phyloP scores from a whole-genome alignment of 2,888 invertebrate species.

The Urechis unicinctus region DNA sequence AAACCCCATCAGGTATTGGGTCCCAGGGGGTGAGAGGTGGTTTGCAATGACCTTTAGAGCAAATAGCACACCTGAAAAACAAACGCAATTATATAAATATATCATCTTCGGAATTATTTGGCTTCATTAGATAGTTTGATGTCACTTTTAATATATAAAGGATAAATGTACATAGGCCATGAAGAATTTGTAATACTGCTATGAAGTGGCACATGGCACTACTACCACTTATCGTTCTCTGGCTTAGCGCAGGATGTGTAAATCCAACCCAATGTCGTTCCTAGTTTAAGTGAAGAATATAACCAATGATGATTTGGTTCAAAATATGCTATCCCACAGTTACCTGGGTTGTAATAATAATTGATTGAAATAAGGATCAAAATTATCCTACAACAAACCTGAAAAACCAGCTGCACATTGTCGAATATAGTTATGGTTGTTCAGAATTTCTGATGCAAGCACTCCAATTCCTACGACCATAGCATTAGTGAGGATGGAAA shows the following conservation, averaged over 20 bases:
- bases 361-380: too few relatives aligned
- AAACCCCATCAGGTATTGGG: constrained; percentile 38
- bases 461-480: constrained; percentile 55
- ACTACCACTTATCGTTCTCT: too few relatives aligned
- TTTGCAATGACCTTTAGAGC: constrained; percentile 59
- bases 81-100: neutral
- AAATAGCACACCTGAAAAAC: constrained; percentile 57
- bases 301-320: neutral
- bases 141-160: too few relatives aligned
- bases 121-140: too few relatives aligned
- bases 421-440: constrained; percentile 53
- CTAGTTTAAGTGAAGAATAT: too few relatives aligned
- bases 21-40: constrained; percentile 39
- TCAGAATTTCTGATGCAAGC: constrained; percentile 49
- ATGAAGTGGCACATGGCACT: too few relatives aligned
- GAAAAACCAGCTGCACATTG: constrained; percentile 64
- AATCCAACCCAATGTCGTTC: too few relatives aligned
- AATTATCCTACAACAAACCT: constrained; percentile 46
- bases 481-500: constrained; percentile 54
- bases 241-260: too few relatives aligned
- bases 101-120: too few relatives aligned
- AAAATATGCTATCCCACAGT: neutral
- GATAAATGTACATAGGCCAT: too few relatives aligned
- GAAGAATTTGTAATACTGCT: too few relatives aligned
- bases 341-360: too few relatives aligned